Evolutionary conservation across 2,113 vertebrate species (phyloP).

Genomic region (Dicaeum eximium): DNA sequence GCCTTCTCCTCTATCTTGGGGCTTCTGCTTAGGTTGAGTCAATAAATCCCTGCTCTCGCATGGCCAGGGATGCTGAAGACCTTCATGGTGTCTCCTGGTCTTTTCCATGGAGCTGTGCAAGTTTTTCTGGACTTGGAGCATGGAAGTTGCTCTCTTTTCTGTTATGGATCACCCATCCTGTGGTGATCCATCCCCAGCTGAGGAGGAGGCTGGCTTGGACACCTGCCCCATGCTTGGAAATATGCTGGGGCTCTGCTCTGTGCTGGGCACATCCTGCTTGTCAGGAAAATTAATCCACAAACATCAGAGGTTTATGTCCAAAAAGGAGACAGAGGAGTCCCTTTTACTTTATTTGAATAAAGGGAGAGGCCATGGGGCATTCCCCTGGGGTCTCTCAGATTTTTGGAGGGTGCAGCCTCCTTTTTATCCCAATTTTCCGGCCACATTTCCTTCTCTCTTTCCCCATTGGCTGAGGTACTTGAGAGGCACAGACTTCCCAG

Average conservation of each 20-base stretch:
- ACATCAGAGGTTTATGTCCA: no score
- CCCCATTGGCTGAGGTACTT: no score
- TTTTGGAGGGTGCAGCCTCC: no score
- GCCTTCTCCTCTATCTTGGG: background rate
- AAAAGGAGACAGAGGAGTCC: no score
- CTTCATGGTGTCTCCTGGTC: fast-evolving
- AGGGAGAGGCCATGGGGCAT: no score
- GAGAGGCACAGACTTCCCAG: no score
- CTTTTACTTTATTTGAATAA: no score
- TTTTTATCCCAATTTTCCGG: no score
- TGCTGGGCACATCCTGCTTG: background rate
- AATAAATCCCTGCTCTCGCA: background rate
- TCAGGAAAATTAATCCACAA: no score
- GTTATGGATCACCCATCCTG: background rate
- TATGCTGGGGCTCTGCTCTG: background rate
- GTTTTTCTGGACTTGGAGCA: background rate
- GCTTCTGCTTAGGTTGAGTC: background rate
- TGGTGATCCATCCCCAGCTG: fast-evolving
- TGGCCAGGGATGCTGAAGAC: background rate
- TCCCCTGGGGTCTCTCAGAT: no score
- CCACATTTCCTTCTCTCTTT: no score
- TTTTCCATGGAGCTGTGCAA: background rate
- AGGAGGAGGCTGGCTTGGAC: background rate
- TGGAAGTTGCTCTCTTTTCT: background rate
- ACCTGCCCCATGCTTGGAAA: background rate